phyloP scores from a whole-genome alignment of 2,888 invertebrate species.

The Drosophila bunnanda region DNA sequence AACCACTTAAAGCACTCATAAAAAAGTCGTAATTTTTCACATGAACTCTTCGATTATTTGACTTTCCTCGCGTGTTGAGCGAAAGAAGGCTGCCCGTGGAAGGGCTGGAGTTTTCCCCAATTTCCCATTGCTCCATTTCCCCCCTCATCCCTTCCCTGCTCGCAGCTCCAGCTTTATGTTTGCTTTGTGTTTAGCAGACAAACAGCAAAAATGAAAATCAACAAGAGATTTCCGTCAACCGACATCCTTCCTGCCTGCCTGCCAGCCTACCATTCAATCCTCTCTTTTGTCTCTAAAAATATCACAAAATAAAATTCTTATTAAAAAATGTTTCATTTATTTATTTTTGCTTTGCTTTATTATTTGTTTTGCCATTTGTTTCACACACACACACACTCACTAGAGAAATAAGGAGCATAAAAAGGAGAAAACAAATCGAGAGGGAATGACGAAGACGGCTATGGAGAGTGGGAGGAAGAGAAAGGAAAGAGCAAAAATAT shows the following conservation, averaged over 20 bases:
- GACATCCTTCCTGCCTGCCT: not conserved
- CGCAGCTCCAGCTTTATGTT: constrained; percentile 51
- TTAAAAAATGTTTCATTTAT: constrained; percentile 68
- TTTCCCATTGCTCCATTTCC: constrained; percentile 10
- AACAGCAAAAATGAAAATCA: constrained; percentile 78
- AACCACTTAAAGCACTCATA: constrained; percentile 6
- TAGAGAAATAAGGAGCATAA: constrained; percentile 33
- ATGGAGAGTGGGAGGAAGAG: constrained; percentile 33
- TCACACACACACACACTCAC: constrained; percentile 19
- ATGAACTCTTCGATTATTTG: constrained; percentile 37
- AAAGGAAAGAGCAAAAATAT: constrained; percentile 57
- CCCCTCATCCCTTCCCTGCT: not conserved
- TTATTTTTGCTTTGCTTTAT: constrained; percentile 71
- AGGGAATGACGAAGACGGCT: constrained; percentile 8
- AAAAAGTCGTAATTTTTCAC: constrained; percentile 35
- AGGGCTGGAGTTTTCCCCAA: constrained; percentile 11
- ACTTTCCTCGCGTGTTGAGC: constrained; percentile 21
- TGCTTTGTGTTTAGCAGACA: constrained; percentile 77
- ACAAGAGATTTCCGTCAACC: constrained; percentile 67
- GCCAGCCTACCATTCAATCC: constrained; percentile 12
- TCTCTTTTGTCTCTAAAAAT: constrained; percentile 59
- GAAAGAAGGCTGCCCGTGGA: constrained; percentile 7
- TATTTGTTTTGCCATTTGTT: constrained; percentile 75
- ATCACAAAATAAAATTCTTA: constrained; percentile 68
- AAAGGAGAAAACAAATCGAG: constrained; percentile 32